phyloP scores from a whole-genome alignment of 2,888 invertebrate species.

The Teleogryllus oceanicus region DNA sequence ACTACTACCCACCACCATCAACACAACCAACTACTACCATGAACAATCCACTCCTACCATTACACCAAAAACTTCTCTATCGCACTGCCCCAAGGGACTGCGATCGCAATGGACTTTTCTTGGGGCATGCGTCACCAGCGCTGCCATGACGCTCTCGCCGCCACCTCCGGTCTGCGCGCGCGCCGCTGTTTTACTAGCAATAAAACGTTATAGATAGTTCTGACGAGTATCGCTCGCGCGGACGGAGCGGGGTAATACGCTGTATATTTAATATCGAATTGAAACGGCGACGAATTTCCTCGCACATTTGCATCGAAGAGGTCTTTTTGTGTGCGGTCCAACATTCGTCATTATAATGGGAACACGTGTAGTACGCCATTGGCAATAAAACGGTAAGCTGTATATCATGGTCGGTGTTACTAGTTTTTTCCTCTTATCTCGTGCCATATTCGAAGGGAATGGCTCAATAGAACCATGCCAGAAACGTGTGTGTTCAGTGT shows the following conservation, averaged over 20 bases:
- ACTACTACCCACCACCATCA: no score
- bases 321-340: neutral
- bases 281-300: neutral
- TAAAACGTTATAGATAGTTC: slow-evolving; percentile 10
- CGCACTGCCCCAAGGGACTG: no score
- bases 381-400: neutral
- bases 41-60: no score
- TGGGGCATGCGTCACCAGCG: neutral
- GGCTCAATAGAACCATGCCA: no score
- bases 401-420: no score
- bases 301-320: neutral
- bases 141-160: neutral
- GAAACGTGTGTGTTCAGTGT: no score
- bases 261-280: slow-evolving; percentile 1
- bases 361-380: neutral
- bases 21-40: no score
- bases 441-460: no score
- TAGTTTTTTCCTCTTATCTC: no score
- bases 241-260: neutral
- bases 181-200: neutral
- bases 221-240: neutral
- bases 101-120: no score
- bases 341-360: neutral
- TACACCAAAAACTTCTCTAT: no score
- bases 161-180: neutral